Evolutionary conservation across 2,888 invertebrate genomes (phyloP), one percentile per base, ranked within the genome.

Genomic region (Andrena chrysosceles): DNA sequence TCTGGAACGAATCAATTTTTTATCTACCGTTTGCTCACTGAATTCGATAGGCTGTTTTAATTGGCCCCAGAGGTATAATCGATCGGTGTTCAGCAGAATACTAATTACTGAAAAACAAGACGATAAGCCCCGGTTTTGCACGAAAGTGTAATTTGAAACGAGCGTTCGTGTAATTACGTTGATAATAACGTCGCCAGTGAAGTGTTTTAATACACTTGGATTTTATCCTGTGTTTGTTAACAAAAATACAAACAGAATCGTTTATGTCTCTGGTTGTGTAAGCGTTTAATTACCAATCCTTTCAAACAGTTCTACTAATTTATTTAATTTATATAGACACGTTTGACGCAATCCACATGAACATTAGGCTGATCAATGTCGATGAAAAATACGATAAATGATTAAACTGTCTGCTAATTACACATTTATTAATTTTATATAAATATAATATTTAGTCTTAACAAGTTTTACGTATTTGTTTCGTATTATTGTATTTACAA

Each of bases 61-160:
- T 82, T 60, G 69, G 63, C 7, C 73, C 70, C 74, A 60, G 16
- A 70, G 66, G 74, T 31, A 8, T 60, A 35, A 74, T 73, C 59
- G 64, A 80, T 81, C 56, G 60, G 26, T n/a, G 33, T 26, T 79
- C 7, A 31, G 52, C 20, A 26, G 29, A 33, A 59, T 59, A 33
- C 52, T 69, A 60, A 68, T 80, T 64, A 59, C 80, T 20, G 49
- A 56, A 48, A 78, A 71, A 67, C 78, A 67, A 8, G 64, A n/a
- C 35, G 49, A 48, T 35, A 60, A 73, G 16, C n/a, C 23, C n/a
- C 20, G 23, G 26, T 7, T 81, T 52, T 59, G 20, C 33, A 26
- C 23, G 48, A 54, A n/a, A 59, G 23, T 48, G 26, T 26, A 35
- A 49, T 60, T 68, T 16, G 31, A 16, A 16, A 23, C n/a, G 6